Evolutionary conservation across 2,888 invertebrate genomes (phyloP), one percentile per base, ranked within the genome.

Genomic region (Microdon myrmicae): DNA sequence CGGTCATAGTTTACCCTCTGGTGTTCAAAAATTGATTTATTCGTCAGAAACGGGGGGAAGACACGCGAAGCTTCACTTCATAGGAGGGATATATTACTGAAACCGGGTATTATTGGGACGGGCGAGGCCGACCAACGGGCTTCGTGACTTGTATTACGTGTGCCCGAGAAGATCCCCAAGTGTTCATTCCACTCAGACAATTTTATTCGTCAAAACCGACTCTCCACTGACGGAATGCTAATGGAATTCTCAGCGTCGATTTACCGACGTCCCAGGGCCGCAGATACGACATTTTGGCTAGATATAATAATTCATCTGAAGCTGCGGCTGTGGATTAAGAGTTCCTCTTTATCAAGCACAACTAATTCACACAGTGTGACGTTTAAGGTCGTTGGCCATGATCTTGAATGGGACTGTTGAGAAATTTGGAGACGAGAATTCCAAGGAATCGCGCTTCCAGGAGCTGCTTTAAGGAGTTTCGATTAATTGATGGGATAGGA

Each of bases 21-120:
- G 10, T 22, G 34, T 53, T 59, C 28, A 34, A 26, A 44, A 55
- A 64, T 58, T 58, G 43, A 58, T 53, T 64, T 64, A 64, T 64
- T 43, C 58, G 26, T 22, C 16, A 34, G 31, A 29, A 31, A 25
- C 43, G 20, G 41, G 26, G 14, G 13, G 10, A 23, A 17, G 34
- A 43, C 31, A 23, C 23, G 17, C 22, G 38, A 22, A 53, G 53
- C 53, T 60, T 44, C 31, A 43, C 34, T 48, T 38, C 17, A 34
- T 55, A 60, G 34, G 26, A 26, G 17, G 53, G 37, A 8, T 10
- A 14, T 43, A 19, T 9, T 17, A 23, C 41, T 35, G 29, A 28
- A 12, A 26, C 9, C 20, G 35, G 19, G 20, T 34, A 26, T 9
- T 4, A 3, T 10, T 4, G 10, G n/a, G 10, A 29, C 22, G 12